Evolutionary conservation across 2,113 vertebrate species (phyloP).

Genomic region (Sigmodon hispidus): DNA sequence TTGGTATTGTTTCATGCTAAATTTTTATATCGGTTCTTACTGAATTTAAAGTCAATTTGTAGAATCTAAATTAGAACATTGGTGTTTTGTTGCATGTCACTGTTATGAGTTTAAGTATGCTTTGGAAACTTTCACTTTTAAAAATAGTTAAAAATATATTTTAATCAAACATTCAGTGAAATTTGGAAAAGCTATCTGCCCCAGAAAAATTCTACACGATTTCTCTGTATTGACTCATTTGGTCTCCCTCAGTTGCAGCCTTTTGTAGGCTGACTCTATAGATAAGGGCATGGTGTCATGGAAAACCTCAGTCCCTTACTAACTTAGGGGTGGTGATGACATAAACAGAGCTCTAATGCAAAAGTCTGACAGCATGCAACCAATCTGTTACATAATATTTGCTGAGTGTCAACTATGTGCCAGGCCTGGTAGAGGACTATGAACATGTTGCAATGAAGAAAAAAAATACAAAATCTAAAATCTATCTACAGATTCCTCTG

Average conservation of each 20-base stretch:
- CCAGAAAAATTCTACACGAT: not conserved
- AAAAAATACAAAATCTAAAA: not conserved
- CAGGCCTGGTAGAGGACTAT: not conserved
- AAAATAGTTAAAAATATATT: not conserved
- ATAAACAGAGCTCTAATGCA: not conserved
- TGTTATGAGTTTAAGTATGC: not conserved
- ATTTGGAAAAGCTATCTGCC: not conserved
- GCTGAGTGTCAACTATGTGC: not conserved
- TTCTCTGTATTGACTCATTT: not conserved
- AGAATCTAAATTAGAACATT: not conserved
- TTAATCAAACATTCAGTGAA: not conserved
- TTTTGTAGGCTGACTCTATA: not conserved
- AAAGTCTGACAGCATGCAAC: not conserved
- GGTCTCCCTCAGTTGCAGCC: not conserved
- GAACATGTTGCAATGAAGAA: not conserved
- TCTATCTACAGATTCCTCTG: not conserved
- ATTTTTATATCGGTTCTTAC: constrained; percentile 18
- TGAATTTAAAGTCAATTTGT: not conserved
- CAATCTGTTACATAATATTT: not conserved
- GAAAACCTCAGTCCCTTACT: not conserved
- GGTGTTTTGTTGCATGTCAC: not conserved
- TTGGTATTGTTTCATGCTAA: not conserved
- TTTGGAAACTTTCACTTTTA: not conserved
- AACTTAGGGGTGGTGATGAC: not conserved
- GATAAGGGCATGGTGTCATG: not conserved